phyloP scores from a whole-genome alignment of 2,113 vertebrate species.

The Erinaceus europaeus region DNA sequence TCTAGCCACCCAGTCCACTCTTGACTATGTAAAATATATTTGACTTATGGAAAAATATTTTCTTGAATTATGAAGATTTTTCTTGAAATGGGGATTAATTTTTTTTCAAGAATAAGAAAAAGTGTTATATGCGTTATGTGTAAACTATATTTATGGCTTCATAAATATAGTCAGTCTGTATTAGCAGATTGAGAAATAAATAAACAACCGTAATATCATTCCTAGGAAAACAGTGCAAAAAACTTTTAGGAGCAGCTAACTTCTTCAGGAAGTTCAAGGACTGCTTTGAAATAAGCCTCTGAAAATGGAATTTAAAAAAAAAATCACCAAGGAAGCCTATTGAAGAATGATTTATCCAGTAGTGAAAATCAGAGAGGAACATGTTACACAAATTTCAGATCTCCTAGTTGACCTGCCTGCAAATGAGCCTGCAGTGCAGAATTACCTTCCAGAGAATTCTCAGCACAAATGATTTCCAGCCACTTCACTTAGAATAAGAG shows the following conservation, averaged over 20 bases:
- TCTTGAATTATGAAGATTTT: neutral
- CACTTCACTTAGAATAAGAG: neutral
- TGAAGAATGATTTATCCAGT: neutral
- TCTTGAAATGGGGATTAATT: neutral
- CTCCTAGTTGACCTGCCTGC: neutral
- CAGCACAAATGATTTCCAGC: neutral
- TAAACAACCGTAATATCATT: neutral
- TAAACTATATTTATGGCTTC: neutral
- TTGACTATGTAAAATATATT: too few relatives aligned
- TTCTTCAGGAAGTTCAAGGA: neutral
- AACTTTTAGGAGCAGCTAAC: neutral
- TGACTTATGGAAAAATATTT: too few relatives aligned
- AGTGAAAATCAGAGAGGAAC: conserved; percentile 11
- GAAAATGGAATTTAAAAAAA: neutral
- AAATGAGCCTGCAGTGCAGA: neutral
- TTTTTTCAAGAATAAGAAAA: neutral
- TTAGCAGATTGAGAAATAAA: neutral
- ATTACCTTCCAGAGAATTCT: neutral
- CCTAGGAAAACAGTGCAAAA: neutral
- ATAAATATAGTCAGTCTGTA: neutral
- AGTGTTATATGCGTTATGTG: neutral
- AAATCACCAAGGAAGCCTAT: neutral
- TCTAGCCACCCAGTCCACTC: neutral
- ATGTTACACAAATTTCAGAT: neutral
- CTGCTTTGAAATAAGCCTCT: neutral